Percentiles rank a stretch among this genome's conserved stretches.
phyloP scores from a whole-genome alignment of 2,797 vertebrate genomes.

The Antennarius maculatus region DNA sequence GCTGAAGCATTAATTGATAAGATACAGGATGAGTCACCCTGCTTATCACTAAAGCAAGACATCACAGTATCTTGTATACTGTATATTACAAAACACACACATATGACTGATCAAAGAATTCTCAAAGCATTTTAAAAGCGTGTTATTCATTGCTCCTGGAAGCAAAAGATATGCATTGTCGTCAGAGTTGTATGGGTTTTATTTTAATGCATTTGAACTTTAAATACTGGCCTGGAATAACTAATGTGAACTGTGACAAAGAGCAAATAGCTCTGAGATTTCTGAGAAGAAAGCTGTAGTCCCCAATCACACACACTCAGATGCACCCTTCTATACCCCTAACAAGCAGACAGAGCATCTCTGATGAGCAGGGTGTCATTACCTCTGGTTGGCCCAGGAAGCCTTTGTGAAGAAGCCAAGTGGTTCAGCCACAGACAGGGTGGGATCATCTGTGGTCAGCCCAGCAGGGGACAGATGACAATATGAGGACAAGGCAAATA shows the following conservation, averaged over 20 bases:
- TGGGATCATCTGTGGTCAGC: slow-evolving; percentile 38
- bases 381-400: slow-evolving; percentile 75
- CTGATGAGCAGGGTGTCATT: slow-evolving; percentile 81
- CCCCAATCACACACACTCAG: slow-evolving; percentile 6
- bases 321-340: slow-evolving; percentile 51
- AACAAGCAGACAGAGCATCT: slow-evolving; percentile 36
- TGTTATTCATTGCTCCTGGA: slow-evolving; percentile 48
- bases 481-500: slow-evolving; percentile 66
- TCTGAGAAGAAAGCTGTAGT: slow-evolving; percentile 37
- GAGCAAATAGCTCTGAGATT: background rate
- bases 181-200: slow-evolving; percentile 18
- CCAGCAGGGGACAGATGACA: no score
- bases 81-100: slow-evolving; percentile 58
- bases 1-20: slow-evolving; percentile 79
- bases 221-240: background rate
- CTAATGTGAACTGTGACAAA: slow-evolving; percentile 3
- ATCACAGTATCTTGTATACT: slow-evolving; percentile 65
- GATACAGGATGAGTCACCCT: slow-evolving; percentile 57
- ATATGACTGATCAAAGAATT: slow-evolving; percentile 74
- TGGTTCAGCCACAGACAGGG: slow-evolving; percentile 76
- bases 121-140: slow-evolving; percentile 46
- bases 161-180: slow-evolving; percentile 26
- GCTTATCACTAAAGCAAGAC: slow-evolving; percentile 66
- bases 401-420: slow-evolving; percentile 80
- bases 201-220: background rate